phyloP scores from a whole-genome alignment of 2,888 invertebrate genomes.

The Parthenolecanium corni region DNA sequence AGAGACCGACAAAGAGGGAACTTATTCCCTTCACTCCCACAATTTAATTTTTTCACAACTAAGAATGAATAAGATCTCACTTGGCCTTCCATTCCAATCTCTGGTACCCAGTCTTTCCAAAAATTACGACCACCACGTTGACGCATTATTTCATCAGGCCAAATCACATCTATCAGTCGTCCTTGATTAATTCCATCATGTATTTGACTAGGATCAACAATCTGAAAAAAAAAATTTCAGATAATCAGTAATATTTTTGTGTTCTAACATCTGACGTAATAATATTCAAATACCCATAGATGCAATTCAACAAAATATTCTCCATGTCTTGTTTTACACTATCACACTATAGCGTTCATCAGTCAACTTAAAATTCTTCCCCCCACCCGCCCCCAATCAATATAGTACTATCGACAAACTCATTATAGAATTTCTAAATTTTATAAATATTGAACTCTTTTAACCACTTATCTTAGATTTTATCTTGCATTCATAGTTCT shows the following conservation, averaged over 20 bases:
- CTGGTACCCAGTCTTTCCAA: constrained; percentile 85
- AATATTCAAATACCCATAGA: background rate
- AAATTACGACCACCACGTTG: constrained; percentile 72
- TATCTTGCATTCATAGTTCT: too few species aligned
- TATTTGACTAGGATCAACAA: constrained; percentile 57
- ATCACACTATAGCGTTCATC: background rate
- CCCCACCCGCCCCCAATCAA: too few species aligned
- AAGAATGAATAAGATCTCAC: constrained; percentile 40
- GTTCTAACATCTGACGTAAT: background rate
- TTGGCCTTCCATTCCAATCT: constrained; percentile 82
- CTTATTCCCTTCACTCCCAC: too few species aligned
- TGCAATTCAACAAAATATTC: too few species aligned
- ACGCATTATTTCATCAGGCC: constrained; percentile 86
- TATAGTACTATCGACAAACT: too few species aligned
- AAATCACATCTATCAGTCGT: constrained; percentile 81
- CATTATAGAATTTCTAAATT: too few species aligned
- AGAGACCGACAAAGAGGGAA: too few species aligned
- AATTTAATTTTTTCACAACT: too few species aligned
- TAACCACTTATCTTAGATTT: too few species aligned
- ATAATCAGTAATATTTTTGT: background rate
- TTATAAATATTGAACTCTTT: too few species aligned
- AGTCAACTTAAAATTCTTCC: too few species aligned
- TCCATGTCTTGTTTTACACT: background rate
- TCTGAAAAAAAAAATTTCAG: constrained; percentile 31
- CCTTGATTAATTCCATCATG: constrained; percentile 87